Evolutionary conservation across 2,113 vertebrate genomes (phyloP).

Genomic region (Delphinapterus leucas): DNA sequence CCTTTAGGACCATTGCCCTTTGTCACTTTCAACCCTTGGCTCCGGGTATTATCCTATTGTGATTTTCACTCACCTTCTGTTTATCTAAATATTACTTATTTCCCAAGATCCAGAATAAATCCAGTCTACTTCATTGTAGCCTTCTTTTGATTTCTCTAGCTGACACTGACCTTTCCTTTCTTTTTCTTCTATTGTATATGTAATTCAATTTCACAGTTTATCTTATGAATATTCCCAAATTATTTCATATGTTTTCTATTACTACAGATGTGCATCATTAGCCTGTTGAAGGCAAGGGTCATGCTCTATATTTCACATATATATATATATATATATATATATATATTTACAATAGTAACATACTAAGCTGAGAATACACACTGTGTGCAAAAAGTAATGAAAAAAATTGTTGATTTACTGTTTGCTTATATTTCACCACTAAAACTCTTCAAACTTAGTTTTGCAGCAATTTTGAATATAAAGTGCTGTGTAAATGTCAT

Average conservation of each 20-base stretch:
- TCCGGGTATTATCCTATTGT: background rate
- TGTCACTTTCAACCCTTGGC: background rate
- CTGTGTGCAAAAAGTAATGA: background rate
- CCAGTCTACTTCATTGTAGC: background rate
- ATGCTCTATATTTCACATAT: background rate
- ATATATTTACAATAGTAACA: background rate
- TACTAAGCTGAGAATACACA: background rate
- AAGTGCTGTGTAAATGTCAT: background rate
- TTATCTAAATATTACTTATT: slow-evolving; percentile 22
- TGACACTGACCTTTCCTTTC: background rate
- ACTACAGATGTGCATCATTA: background rate
- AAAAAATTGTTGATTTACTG: background rate
- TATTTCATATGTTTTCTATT: background rate
- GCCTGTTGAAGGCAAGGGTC: slow-evolving; percentile 28
- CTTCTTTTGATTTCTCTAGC: slow-evolving; percentile 48
- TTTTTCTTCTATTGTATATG: background rate
- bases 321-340: background rate
- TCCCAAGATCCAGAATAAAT: slow-evolving; percentile 12
- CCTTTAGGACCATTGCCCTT: background rate
- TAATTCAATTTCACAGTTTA: slow-evolving; percentile 39
- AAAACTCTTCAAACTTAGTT: background rate
- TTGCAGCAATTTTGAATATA: background rate
- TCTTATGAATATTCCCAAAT: slow-evolving; percentile 29
- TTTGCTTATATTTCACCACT: background rate
- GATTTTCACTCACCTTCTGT: background rate